Conservation (phyloP, 2,113 vertebrate genomes). For the Nansenia antarctica region DNA sequence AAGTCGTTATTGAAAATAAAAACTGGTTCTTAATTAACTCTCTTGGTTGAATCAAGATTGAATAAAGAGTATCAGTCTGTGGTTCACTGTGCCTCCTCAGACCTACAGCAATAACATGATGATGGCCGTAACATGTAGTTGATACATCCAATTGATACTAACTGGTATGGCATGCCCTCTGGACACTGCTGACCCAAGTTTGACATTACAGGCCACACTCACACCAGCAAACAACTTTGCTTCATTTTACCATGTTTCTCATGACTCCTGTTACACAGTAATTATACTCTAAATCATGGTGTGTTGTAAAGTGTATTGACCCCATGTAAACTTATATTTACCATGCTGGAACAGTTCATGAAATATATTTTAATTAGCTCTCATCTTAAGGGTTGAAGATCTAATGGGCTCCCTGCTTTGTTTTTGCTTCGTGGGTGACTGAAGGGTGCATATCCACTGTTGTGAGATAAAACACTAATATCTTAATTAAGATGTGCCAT, state of each 20-base stretch:
- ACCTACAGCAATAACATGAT: slow-evolving; percentile 25
- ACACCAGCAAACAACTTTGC: slow-evolving; percentile 62
- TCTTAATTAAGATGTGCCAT: slow-evolving; percentile 71
- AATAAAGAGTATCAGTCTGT: slow-evolving; percentile 29
- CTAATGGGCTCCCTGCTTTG: slow-evolving; percentile 65
- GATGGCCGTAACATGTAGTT: background rate
- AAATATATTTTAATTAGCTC: slow-evolving; percentile 79
- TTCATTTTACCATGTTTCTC: slow-evolving; percentile 62
- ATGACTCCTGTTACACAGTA: slow-evolving; percentile 68
- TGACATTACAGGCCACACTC: slow-evolving; percentile 27
- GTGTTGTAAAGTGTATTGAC: slow-evolving; percentile 77
- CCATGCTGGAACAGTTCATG: slow-evolving; percentile 78
- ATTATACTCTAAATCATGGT: slow-evolving; percentile 77
- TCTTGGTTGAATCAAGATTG: slow-evolving; percentile 25
- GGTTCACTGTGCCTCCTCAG: slow-evolving; percentile 33
- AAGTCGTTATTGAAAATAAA: background rate
- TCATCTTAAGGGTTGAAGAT: slow-evolving; percentile 66
- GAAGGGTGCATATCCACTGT: slow-evolving; percentile 68
- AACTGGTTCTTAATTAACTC: slow-evolving; percentile 26
- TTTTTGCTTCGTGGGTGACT: slow-evolving; percentile 73
- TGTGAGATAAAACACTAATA: slow-evolving; percentile 67
- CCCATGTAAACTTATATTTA: slow-evolving; percentile 81
- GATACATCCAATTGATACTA: background rate
- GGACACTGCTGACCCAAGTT: slow-evolving; percentile 45
- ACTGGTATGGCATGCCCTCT: slow-evolving; percentile 46